Evolutionary conservation across 2,113 vertebrate species (phyloP).

Genomic region (Chelonoidis abingdonii): DNA sequence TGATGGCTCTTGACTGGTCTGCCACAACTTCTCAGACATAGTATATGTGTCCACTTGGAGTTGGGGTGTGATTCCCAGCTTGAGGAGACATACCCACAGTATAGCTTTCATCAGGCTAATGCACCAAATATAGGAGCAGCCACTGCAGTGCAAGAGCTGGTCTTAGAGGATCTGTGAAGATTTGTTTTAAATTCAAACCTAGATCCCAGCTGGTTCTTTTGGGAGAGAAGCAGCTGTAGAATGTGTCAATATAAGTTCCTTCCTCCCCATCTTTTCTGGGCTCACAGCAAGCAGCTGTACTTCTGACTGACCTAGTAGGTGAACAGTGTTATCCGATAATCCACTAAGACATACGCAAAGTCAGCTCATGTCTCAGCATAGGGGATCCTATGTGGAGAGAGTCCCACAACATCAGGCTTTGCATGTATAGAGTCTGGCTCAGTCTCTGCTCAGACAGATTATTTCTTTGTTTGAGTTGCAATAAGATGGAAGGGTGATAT

Average conservation of each 20-base stretch:
- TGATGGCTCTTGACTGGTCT: fast-evolving
- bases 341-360: not conserved
- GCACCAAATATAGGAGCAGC: not conserved
- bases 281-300: not conserved
- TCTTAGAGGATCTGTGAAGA: not conserved
- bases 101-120: not conserved
- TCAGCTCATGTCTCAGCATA: not conserved
- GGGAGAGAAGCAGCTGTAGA: not conserved
- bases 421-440: not conserved
- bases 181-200: not conserved
- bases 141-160: not conserved
- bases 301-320: not conserved
- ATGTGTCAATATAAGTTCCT: not conserved
- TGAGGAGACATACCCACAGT: not conserved
- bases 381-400: not conserved
- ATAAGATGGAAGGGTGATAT: not conserved
- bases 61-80: not conserved
- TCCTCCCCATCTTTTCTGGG: not conserved
- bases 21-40: not conserved
- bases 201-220: not conserved
- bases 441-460: not conserved
- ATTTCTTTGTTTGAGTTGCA: not conserved
- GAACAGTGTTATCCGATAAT: not conserved
- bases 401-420: not conserved
- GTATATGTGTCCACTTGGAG: not conserved